phyloP scores from a whole-genome alignment of 2,797 vertebrate species.

The Falco peregrinus region DNA sequence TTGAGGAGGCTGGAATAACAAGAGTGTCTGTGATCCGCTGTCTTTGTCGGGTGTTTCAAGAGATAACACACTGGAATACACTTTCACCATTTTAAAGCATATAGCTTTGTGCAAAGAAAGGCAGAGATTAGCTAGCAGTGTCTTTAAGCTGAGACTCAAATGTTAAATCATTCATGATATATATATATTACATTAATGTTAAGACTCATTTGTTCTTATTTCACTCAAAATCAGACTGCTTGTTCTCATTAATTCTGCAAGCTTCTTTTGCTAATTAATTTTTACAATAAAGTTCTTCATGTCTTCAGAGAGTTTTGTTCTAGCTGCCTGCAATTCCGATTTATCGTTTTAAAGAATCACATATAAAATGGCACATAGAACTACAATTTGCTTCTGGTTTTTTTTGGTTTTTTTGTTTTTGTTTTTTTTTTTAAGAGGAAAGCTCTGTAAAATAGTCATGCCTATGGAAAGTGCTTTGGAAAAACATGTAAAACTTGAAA shows the following conservation, averaged over 20 bases:
- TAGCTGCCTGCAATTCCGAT: background rate
- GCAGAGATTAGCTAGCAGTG: background rate
- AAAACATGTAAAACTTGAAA: background rate
- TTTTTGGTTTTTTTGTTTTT: background rate
- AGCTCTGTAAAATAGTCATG: conserved; percentile 22
- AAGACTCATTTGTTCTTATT: conserved; percentile 53
- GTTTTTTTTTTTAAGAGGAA: background rate
- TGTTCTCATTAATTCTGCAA: conserved; percentile 30
- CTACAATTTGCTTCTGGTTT: background rate
- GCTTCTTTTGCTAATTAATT: conserved; percentile 50
- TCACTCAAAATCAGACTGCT: conserved; percentile 18
- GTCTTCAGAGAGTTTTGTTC: conserved; percentile 30
- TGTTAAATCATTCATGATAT: conserved; percentile 56
- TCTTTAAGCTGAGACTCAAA: background rate
- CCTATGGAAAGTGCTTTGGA: background rate
- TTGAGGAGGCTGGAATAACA: background rate
- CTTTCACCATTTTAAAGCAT: background rate
- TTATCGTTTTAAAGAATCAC: conserved; percentile 8
- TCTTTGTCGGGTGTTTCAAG: background rate
- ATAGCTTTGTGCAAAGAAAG: background rate
- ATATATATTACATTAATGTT: conserved; percentile 31
- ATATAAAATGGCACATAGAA: background rate
- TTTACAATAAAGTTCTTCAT: conserved; percentile 22
- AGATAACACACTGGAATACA: background rate
- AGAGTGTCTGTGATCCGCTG: background rate